Evolutionary conservation across 2,888 invertebrate species (phyloP).

Genomic region (Mythimna vitellina): DNA sequence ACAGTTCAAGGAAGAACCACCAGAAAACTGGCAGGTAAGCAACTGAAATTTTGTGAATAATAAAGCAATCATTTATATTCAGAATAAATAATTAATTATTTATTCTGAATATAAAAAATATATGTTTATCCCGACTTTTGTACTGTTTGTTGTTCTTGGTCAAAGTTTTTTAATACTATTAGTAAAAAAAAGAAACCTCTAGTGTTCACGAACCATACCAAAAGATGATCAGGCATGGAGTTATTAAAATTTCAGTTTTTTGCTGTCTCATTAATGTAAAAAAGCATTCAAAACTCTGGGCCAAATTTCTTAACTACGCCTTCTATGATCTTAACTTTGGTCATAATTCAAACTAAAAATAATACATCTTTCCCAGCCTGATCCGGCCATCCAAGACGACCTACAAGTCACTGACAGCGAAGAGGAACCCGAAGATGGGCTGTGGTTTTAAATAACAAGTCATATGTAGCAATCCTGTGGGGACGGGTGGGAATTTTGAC

Average conservation of each 20-base stretch:
- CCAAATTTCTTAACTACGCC: neutral
- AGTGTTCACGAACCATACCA: too few species aligned
- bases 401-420: conserved; percentile 89
- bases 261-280: too few species aligned
- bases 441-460: conserved; percentile 82
- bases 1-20: conserved; percentile 87
- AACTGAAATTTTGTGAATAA: neutral
- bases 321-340: neutral
- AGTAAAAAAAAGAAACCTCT: too few species aligned
- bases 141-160: too few species aligned
- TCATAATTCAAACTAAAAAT: neutral
- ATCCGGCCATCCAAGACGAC: conserved; percentile 88
- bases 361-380: conserved; percentile 76
- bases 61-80: neutral
- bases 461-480: neutral
- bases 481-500: neutral
- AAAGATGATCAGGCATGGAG: too few species aligned
- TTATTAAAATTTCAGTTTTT: too few species aligned
- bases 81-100: neutral
- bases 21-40: conserved; percentile 88
- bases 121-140: too few species aligned
- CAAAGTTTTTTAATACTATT: too few species aligned
- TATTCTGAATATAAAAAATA: neutral
- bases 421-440: conserved; percentile 87
- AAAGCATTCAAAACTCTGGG: too few species aligned